Percentiles rank a stretch among this genome's conserved stretches.
These are phyloP conservation scores for Megaceryle maxima DNA, from an alignment of 2,113 vertebrate genomes.

Conservation along the genomic window DNA sequence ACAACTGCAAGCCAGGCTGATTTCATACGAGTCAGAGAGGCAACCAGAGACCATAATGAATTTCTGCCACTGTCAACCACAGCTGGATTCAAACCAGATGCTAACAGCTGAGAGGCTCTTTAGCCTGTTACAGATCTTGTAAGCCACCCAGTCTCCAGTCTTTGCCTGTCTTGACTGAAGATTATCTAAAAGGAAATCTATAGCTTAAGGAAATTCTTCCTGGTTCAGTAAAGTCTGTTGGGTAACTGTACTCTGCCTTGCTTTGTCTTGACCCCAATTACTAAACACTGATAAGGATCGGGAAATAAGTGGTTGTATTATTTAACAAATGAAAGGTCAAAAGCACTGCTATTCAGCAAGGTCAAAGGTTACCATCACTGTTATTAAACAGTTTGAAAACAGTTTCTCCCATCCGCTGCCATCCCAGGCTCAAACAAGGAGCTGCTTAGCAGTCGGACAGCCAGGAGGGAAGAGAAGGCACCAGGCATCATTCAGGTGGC, in stretches of 20 bases:
- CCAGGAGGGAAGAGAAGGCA: not conserved
- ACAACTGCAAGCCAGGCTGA: not conserved
- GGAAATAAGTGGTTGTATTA: constrained; percentile 66
- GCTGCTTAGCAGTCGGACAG: not conserved
- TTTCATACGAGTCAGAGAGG: not conserved
- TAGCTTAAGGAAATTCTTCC: constrained; percentile 56
- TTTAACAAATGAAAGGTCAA: constrained; percentile 71
- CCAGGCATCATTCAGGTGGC: not conserved
- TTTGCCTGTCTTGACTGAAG: constrained; percentile 20
- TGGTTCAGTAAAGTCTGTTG: constrained; percentile 17
- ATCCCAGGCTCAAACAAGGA: not conserved
- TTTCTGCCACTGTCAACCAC: constrained; percentile 26
- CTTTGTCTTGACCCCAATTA: constrained; percentile 71
- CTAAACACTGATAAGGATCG: constrained; percentile 54
- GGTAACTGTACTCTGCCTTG: constrained; percentile 27
- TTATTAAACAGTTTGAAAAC: constrained; percentile 61
- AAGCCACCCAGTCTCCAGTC: constrained; percentile 32
- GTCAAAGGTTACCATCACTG: constrained; percentile 71
- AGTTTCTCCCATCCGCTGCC: constrained; percentile 16
- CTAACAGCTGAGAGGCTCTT: constrained; percentile 39
- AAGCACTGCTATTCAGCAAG: constrained; percentile 48
- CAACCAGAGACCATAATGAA: constrained; percentile 24
- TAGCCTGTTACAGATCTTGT: not conserved
- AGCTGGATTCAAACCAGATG: constrained; percentile 65
- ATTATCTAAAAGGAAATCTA: constrained; percentile 51